Evolutionary conservation across 2,113 vertebrate genomes (phyloP).

Genomic region (Sceloporus tristichus): DNA sequence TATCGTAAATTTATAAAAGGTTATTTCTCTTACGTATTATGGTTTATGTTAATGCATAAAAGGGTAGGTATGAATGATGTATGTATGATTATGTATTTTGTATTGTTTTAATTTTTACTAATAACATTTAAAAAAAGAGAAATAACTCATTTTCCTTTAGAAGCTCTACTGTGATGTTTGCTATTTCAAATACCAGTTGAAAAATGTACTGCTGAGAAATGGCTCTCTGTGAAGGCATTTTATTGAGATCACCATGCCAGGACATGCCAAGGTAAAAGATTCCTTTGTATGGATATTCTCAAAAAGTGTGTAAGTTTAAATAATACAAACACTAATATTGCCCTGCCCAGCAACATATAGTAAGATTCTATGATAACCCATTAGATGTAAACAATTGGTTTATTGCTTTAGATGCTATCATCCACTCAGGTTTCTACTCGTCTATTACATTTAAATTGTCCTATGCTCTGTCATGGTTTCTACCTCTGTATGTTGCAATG

Average conservation of each 20-base stretch:
- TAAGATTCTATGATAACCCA: not conserved
- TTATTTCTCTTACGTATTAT: too few relatives aligned
- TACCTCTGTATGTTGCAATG: not conserved
- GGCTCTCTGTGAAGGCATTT: not conserved
- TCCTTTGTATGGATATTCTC: not conserved
- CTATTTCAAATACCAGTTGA: not conserved
- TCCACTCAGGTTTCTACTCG: slow-evolving; percentile 3
- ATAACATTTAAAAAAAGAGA: too few relatives aligned
- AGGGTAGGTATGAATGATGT: too few relatives aligned
- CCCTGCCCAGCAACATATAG: not conserved
- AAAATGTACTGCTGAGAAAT: not conserved
- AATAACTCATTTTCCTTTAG: not conserved
- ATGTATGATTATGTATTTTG: too few relatives aligned
- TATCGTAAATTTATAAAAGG: too few relatives aligned
- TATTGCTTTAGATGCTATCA: not conserved
- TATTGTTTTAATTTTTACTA: too few relatives aligned
- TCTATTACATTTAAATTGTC: not conserved
- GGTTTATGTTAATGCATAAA: too few relatives aligned
- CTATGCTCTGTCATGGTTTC: not conserved
- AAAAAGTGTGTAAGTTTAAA: not conserved
- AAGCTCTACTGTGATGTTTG: not conserved
- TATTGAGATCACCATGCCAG: not conserved
- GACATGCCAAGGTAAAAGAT: not conserved
- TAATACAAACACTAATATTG: not conserved
- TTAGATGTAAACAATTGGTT: not conserved